These are phyloP conservation scores for Leptodactylus fuscus DNA, from an alignment of 2,113 vertebrate genomes.

Conservation along the genomic window DNA sequence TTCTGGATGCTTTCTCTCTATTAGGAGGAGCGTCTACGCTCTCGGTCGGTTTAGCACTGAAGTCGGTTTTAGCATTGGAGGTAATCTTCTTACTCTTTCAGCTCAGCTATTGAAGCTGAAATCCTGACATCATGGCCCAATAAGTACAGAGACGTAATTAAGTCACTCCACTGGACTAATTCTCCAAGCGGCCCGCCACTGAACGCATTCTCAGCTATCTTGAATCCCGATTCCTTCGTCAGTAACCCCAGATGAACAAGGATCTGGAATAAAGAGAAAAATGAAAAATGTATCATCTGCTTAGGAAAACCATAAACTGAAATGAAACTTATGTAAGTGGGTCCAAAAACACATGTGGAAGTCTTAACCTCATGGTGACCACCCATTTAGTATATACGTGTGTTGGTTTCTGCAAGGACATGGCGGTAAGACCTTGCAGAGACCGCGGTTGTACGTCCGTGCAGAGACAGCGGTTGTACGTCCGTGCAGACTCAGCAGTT, in stretches of 20 bases:
- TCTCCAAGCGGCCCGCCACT: conserved; percentile 96
- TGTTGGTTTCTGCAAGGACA: no score
- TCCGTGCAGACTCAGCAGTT: no score
- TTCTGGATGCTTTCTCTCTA: conserved; percentile 55
- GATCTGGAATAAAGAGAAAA: conserved; percentile 74
- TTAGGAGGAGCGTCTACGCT: conserved; percentile 72
- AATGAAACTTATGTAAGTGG: no score
- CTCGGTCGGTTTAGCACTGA: conserved; percentile 64
- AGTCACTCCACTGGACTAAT: conserved; percentile 98
- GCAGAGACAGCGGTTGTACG: no score
- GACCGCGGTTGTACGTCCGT: no score
- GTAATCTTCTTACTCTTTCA: conserved; percentile 95
- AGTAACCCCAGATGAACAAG: conserved; percentile 95
- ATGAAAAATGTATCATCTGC: neutral
- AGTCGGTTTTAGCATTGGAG: conserved; percentile 73
- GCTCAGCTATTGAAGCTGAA: conserved; percentile 96
- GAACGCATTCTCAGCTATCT: conserved; percentile 98
- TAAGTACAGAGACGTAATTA: conserved; percentile 98
- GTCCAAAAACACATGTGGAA: no score
- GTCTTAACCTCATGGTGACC: no score
- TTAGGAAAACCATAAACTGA: neutral
- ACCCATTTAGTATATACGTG: no score
- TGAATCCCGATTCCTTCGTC: conserved; percentile 99
- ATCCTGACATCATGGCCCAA: conserved; percentile 96
- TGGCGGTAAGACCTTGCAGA: no score